These are phyloP conservation scores for Pristionchus maxplancki DNA, from an alignment of 2,888 invertebrate species.

Conservation along the genomic window DNA sequence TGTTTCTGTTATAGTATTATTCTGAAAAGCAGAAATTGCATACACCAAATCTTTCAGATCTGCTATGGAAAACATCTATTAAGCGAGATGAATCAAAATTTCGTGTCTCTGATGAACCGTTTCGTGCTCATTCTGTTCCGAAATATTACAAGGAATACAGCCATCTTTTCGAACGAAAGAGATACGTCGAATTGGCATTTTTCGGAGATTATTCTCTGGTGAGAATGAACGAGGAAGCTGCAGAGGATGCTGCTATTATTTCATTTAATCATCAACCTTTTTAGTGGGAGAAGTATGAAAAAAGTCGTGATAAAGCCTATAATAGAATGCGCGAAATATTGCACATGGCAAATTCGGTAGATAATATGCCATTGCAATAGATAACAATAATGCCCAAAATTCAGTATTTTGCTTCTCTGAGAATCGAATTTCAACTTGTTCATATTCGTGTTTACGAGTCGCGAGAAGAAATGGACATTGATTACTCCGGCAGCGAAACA, in stretches of 20 bases:
- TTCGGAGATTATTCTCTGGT: background rate
- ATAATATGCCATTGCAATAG: background rate
- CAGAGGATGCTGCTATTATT: too few relatives aligned
- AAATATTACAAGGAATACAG: background rate
- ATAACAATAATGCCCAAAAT: background rate
- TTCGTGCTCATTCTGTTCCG: background rate
- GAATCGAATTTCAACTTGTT: background rate
- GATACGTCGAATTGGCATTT: background rate
- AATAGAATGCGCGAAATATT: background rate
- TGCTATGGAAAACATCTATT: too few relatives aligned
- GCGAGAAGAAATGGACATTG: background rate
- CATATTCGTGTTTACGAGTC: background rate
- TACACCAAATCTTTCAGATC: too few relatives aligned
- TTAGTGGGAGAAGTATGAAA: background rate
- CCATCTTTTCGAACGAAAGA: background rate
- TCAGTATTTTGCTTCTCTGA: background rate
- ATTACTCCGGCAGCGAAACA: background rate
- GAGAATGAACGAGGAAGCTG: too few relatives aligned
- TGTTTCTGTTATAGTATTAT: too few relatives aligned
- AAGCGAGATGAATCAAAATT: too few relatives aligned
- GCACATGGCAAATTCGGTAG: constrained; percentile 12
- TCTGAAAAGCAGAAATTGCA: too few relatives aligned
- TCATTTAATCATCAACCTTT: too few relatives aligned
- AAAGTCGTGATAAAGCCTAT: background rate
- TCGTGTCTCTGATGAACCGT: background rate